Percentiles rank a stretch among this genome's conserved stretches.
These are phyloP conservation scores for Actinernus sp. DNA, from an alignment of 92 coral and sea anemone genomes.

Conservation along the genomic window DNA sequence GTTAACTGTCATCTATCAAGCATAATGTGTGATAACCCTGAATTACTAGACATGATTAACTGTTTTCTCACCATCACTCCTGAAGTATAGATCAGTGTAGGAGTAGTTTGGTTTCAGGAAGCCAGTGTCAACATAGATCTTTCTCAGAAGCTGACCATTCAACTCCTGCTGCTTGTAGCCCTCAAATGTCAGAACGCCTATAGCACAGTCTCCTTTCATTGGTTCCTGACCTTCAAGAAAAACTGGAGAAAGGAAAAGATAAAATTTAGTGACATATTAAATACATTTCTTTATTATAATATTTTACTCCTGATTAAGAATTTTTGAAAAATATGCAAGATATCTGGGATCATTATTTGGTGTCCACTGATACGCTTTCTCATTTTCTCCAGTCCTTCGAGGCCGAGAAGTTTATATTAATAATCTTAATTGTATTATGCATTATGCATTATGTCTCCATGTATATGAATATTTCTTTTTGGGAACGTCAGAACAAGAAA, in stretches of 20 bases:
- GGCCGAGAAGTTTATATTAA: too few species aligned
- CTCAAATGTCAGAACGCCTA: constrained; percentile 80
- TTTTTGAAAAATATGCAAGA: too few species aligned
- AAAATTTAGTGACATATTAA: too few species aligned
- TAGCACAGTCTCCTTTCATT: constrained; percentile 85
- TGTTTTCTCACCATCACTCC: constrained; percentile 85
- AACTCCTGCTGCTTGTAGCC: constrained; percentile 79
- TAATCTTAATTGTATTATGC: too few species aligned
- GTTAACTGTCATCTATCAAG: neutral
- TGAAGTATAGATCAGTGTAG: constrained; percentile 53
- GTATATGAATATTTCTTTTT: too few species aligned
- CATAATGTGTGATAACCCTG: neutral
- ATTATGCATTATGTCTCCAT: too few species aligned
- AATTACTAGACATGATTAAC: neutral
- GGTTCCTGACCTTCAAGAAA: constrained; percentile 75
- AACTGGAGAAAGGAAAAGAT: constrained; percentile 54
- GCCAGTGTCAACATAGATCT: constrained; percentile 76
- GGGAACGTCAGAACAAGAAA: too few species aligned
- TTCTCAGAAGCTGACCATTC: constrained; percentile 72
- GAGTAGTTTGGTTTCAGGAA: constrained; percentile 81
- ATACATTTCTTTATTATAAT: too few species aligned
- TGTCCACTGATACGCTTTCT: too few species aligned
- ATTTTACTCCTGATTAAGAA: too few species aligned
- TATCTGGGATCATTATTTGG: too few species aligned
- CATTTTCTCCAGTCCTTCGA: too few species aligned